Conservation (phyloP, 1,140 invertebrate species). For the Orius insidiosus region DNA sequence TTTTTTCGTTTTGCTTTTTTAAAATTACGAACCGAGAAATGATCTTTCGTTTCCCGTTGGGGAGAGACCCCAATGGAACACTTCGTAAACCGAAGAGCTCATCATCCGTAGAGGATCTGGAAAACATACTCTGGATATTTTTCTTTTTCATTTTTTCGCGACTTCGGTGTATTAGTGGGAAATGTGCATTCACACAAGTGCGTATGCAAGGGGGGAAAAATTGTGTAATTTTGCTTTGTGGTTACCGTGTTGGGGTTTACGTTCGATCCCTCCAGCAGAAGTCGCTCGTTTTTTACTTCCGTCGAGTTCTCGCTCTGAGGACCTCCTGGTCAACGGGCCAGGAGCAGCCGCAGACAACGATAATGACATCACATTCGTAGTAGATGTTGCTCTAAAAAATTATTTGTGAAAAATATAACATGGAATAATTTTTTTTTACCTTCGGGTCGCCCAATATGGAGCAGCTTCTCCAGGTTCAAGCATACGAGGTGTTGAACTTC, state of each 20-base stretch:
- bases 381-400: slow-evolving; percentile 56
- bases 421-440: slow-evolving; percentile 25
- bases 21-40: slow-evolving; percentile 6
- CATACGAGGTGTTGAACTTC: slow-evolving; percentile 72
- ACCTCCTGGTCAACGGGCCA: slow-evolving; percentile 52
- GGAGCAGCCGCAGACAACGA: slow-evolving; percentile 33
- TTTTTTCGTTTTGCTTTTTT: slow-evolving; percentile 4
- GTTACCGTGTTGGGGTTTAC: slow-evolving; percentile 38
- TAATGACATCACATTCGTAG: slow-evolving; percentile 53
- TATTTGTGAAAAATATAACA: not conserved
- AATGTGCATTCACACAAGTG: not conserved
- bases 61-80: slow-evolving; percentile 47
- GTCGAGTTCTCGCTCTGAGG: slow-evolving; percentile 62
- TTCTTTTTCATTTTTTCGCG: not conserved
- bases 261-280: slow-evolving; percentile 51
- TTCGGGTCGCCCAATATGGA: slow-evolving; percentile 61
- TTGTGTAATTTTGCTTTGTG: slow-evolving; percentile 25
- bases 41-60: slow-evolving; percentile 27
- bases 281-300: slow-evolving; percentile 66
- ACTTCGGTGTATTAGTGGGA: not conserved
- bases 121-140: slow-evolving; percentile 23
- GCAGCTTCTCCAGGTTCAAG: slow-evolving; percentile 63
- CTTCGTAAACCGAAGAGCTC: slow-evolving; percentile 57
- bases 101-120: slow-evolving; percentile 45
- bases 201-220: slow-evolving; percentile 3